These are phyloP conservation scores for Myotis davidii DNA, from an alignment of 2,113 vertebrate species.

Conservation along the genomic window DNA sequence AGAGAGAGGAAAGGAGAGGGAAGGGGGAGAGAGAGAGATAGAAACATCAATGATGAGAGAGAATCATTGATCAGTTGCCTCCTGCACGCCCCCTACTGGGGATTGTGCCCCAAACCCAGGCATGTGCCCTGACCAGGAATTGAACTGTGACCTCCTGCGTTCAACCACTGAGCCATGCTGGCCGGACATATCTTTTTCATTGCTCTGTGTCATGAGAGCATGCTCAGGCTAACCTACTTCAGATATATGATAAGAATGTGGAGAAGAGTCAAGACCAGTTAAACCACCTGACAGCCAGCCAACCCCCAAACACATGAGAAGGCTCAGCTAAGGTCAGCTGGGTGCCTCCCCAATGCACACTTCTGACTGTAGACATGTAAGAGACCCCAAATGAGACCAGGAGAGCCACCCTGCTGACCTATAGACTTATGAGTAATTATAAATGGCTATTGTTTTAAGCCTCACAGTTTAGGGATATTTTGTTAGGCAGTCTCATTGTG, in stretches of 20 bases:
- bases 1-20: no score
- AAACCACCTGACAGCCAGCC: background rate
- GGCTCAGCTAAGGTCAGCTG: background rate
- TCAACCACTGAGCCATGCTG: no score
- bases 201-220: background rate
- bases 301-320: background rate
- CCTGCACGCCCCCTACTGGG: no score
- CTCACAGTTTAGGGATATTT: background rate
- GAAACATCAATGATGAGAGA: no score
- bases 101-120: no score
- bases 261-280: background rate
- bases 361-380: background rate
- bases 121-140: no score
- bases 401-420: background rate
- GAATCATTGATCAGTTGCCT: no score
- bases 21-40: no score
- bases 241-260: background rate
- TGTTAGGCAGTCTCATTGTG: background rate
- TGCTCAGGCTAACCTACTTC: background rate
- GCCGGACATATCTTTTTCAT: background rate
- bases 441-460: background rate
- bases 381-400: background rate
- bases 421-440: background rate
- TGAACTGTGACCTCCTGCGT: no score
- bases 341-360: background rate